phyloP scores from a whole-genome alignment of 1,140 invertebrate species.

The Brachionus koreanus region DNA sequence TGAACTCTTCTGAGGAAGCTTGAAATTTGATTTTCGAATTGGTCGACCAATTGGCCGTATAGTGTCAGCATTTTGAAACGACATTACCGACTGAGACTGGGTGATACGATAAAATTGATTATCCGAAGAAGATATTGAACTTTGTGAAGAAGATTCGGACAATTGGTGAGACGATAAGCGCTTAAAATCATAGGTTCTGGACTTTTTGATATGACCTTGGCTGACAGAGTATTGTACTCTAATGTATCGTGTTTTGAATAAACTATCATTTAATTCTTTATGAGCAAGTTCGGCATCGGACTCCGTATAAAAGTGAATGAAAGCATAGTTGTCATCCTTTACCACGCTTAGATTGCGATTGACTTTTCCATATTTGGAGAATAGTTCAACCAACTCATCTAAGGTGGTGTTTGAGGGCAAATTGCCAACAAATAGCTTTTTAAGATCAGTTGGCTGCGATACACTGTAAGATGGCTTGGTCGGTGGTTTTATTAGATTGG shows the following conservation, averaged over 20 bases:
- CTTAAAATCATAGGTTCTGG: not conserved
- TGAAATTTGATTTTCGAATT: not conserved
- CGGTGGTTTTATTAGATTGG: conserved; percentile 4
- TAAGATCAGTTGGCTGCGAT: not conserved
- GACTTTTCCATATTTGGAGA: conserved; percentile 27
- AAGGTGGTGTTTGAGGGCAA: not conserved
- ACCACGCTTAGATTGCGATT: conserved; percentile 30
- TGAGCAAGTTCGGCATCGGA: not conserved
- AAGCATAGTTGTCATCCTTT: conserved; percentile 36
- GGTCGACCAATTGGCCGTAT: not conserved
- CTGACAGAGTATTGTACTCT: conserved; percentile 30
- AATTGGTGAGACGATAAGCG: not conserved
- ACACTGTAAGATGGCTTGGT: too few relatives aligned
- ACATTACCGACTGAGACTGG: not conserved
- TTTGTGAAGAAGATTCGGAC: not conserved
- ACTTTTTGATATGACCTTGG: conserved; percentile 13
- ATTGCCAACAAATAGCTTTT: conserved; percentile 41
- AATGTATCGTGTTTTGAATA: conserved; percentile 34
- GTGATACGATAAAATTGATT: not conserved
- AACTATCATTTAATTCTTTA: conserved; percentile 18
- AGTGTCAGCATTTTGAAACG: not conserved
- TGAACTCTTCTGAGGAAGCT: not conserved
- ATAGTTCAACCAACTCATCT: not conserved
- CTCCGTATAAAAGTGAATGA: conserved; percentile 25
- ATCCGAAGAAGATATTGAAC: not conserved